A percentile compares a stretch with the other conserved stretches of the same genome.
These are phyloP conservation scores for Parelbella ahira DNA, from an alignment of 2,888 invertebrate species.

Conservation along the genomic window DNA sequence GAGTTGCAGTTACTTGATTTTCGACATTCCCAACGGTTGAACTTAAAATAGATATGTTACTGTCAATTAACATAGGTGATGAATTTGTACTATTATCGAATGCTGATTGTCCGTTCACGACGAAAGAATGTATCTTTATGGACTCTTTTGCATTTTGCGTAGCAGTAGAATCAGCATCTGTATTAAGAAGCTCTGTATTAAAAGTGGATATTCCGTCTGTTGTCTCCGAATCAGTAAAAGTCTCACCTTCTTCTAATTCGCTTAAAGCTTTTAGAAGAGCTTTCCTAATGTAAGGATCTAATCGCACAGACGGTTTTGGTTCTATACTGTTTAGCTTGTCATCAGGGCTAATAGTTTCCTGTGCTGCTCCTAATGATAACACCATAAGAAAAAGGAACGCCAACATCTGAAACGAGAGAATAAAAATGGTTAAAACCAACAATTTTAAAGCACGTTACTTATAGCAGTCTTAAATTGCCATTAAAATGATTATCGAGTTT, in stretches of 20 bases:
- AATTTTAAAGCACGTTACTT: too few species aligned
- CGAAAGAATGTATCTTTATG: conserved; percentile 41
- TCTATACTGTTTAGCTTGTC: conserved; percentile 69
- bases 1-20: conserved; percentile 58
- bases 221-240: conserved; percentile 62
- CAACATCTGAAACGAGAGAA: conserved; percentile 49
- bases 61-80: conserved; percentile 56
- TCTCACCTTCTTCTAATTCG: conserved; percentile 84
- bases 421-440: too few species aligned
- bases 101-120: conserved; percentile 71
- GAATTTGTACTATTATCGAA: conserved; percentile 54
- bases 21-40: conserved; percentile 74
- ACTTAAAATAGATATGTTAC: conserved; percentile 64
- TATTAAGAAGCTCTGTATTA: conserved; percentile 59
- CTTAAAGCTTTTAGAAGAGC: conserved; percentile 88
- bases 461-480: too few species aligned
- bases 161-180: conserved; percentile 57
- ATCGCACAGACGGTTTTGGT: conserved; percentile 77
- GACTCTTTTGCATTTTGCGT: conserved; percentile 36
- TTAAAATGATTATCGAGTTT: too few species aligned
- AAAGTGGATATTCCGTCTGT: conserved; percentile 44
- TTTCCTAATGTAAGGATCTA: conserved; percentile 87
- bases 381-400: conserved; percentile 49
- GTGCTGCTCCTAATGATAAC: conserved; percentile 45
- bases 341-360: conserved; percentile 50